Percentiles rank a stretch among this genome's conserved stretches.
These are phyloP conservation scores for Dinothrombium tinctorium DNA, from an alignment of 1,140 invertebrate species.

Conservation along the genomic window DNA sequence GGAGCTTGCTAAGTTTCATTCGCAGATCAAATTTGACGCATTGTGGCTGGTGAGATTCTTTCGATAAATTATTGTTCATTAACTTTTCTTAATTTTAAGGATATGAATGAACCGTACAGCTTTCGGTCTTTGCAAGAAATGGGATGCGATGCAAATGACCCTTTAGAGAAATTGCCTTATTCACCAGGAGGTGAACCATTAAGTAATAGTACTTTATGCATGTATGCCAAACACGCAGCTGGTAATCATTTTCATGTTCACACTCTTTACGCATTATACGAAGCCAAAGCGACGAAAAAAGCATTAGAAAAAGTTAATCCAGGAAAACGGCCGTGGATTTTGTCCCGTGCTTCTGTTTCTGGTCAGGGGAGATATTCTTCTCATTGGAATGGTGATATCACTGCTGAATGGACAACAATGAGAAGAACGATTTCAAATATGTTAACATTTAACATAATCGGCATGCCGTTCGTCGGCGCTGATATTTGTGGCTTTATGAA, in stretches of 20 bases:
- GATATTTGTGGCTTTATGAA: slow-evolving; percentile 24
- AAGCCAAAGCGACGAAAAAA: slow-evolving; percentile 47
- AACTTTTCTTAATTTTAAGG: no score
- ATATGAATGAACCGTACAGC: slow-evolving; percentile 16
- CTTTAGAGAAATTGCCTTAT: slow-evolving; percentile 41
- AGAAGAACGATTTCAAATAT: slow-evolving; percentile 24
- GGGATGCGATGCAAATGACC: slow-evolving; percentile 30
- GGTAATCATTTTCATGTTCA: slow-evolving; percentile 47
- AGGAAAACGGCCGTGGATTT: slow-evolving; percentile 40
- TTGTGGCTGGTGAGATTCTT: no score
- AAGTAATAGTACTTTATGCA: slow-evolving; percentile 48
- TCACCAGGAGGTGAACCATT: slow-evolving; percentile 28
- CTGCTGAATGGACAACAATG: slow-evolving; percentile 25
- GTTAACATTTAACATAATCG: slow-evolving; percentile 44
- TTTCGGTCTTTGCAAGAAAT: slow-evolving; percentile 1
- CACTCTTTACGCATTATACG: slow-evolving; percentile 51
- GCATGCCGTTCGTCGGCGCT: slow-evolving; percentile 27
- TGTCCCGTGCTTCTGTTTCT: slow-evolving; percentile 54
- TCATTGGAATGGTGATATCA: slow-evolving; percentile 61
- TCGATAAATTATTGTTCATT: no score
- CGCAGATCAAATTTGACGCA: slow-evolving; percentile 42
- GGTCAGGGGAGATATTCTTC: slow-evolving; percentile 52
- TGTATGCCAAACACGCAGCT: slow-evolving; percentile 41
- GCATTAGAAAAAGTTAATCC: no score
- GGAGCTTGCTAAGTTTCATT: slow-evolving; percentile 40